Evolutionary conservation across 2,797 vertebrate species (phyloP).

Genomic region (Helarctos malayanus): DNA sequence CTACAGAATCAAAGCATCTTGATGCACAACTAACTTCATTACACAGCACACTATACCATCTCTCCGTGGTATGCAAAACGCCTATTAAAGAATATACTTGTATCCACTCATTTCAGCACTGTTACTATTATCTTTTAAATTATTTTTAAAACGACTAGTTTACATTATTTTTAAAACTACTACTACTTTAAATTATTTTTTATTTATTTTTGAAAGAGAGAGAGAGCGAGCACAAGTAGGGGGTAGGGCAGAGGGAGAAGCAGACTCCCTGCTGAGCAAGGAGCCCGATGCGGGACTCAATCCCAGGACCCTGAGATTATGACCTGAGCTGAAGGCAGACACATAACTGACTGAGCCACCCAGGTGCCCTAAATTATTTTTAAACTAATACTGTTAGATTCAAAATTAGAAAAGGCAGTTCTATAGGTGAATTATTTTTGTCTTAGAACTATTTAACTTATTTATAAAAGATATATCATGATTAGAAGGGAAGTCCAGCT

Average conservation of each 20-base stretch:
- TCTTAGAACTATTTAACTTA: conserved; percentile 8
- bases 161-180: neutral
- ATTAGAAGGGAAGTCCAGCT: neutral
- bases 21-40: neutral
- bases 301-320: neutral
- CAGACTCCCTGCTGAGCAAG: neutral
- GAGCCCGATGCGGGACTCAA: neutral
- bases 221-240: neutral
- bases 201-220: neutral
- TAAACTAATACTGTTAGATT: neutral
- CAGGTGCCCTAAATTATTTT: neutral
- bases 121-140: neutral
- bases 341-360: neutral
- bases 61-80: conserved; percentile 5
- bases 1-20: conserved; percentile 52
- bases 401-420: conserved; percentile 67
- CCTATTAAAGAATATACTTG: conserved; percentile 12
- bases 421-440: conserved; percentile 26
- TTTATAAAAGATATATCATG: neutral
- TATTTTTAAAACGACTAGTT: neutral
- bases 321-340: neutral
- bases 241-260: neutral
- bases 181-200: neutral
- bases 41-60: neutral
- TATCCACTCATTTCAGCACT: neutral